Conservation (phyloP, 2,113 vertebrate species). For the Daubentonia madagascariensis region DNA sequence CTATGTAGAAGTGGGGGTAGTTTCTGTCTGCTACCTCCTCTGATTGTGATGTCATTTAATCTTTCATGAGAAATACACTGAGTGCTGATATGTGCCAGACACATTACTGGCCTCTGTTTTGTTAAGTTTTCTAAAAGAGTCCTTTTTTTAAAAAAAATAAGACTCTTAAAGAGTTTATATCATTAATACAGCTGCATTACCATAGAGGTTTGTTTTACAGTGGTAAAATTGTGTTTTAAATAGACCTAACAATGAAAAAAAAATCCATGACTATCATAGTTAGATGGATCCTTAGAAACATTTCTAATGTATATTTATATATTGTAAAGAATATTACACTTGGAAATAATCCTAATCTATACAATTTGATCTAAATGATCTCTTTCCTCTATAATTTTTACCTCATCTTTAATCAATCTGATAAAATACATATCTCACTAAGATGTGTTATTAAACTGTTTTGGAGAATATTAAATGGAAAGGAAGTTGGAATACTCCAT, state of each 20-base stretch:
- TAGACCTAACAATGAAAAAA: background rate
- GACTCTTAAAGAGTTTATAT: background rate
- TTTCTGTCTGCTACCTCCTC: background rate
- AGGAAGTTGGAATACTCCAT: background rate
- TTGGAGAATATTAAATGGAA: background rate
- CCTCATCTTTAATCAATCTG: background rate
- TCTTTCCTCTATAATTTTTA: background rate
- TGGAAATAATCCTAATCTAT: background rate
- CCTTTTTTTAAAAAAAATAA: background rate
- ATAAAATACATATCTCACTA: background rate
- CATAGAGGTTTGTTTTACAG: background rate
- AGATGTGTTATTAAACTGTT: background rate
- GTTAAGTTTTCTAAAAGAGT: background rate
- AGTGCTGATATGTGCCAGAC: background rate
- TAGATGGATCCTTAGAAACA: slow-evolving; percentile 6
- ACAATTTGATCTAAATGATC: background rate
- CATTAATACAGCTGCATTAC: background rate
- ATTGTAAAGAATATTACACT: background rate
- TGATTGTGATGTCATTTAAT: background rate
- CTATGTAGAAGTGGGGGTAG: background rate
- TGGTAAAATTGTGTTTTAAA: background rate
- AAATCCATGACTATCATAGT: background rate
- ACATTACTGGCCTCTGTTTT: background rate
- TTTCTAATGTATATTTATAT: background rate
- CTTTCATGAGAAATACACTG: background rate